Base-by-base conservation (phyloP, 2,888 invertebrate species). In the Mycogona germanica region DNA sequence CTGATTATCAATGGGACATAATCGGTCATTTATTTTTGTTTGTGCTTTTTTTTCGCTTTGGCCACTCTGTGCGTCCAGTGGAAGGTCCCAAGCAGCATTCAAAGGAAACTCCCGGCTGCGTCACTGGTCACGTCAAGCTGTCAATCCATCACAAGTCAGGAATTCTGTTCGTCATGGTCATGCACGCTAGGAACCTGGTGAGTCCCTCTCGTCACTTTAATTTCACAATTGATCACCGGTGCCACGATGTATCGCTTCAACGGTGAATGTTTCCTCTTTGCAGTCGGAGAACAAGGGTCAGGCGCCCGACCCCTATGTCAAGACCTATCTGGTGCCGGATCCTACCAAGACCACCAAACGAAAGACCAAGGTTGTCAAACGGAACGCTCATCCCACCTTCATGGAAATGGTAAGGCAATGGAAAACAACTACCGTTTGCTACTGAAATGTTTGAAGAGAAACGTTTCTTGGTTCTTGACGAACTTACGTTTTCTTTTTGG, bases 361-460 rank as follows among this genome's bases (percentile, higher is more conserved):
- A 41, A 89, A 88, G 72, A 91, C 91, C 1, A 87, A 91, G 71
- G 87, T 93, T 1, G 81, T 93, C 1, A 84, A 84, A 63, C 84
- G 86, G 61, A 89, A 87, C 66, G 87, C 88, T 64, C 91, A 95
- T 70, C 97, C 97, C 0, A 92, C 93, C 19, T 97, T 93, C 72
- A 96, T 97, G 88, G 92, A 95, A 76, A 91, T 91, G 85, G 87
- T 88, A 71, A 72, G 66, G 62, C 21, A 51, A 21, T 37, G 32
- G 29, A 7, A 12, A 14, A 38, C 23, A 19, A 1, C 9, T 25
- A 46, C 9, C 9, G 9, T 46, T 17, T 46, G 19, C 19, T 46
- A 7, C 19, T 12, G 17, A 9, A 47, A 40, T 30, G 1, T 17
- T 23, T 46, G 26, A 23, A 9, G 19, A 17, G 26, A 9, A 23